Evolutionary conservation across 2,888 invertebrate genomes (phyloP).

Genomic region (Osmoderma eremita): DNA sequence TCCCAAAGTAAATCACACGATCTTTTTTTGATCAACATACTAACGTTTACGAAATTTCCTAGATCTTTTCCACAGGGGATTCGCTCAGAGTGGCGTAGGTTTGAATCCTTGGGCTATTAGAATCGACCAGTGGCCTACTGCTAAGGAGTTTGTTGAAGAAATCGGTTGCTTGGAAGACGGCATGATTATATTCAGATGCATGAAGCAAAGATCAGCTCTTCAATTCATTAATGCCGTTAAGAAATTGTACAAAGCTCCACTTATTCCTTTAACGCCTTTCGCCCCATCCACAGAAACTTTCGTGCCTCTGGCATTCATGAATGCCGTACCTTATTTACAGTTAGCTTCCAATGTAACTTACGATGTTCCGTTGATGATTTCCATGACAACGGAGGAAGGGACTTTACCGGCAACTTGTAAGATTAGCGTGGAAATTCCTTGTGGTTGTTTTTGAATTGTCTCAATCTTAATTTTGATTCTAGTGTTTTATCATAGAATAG

Average conservation of each 20-base stretch:
- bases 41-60: conserved; percentile 58
- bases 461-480: background rate
- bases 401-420: conserved; percentile 73
- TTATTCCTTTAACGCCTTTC: conserved; percentile 73
- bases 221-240: conserved; percentile 66
- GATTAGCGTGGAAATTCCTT: background rate
- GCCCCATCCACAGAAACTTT: conserved; percentile 71
- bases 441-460: background rate
- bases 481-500: conserved; percentile 38
- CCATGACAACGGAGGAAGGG: conserved; percentile 75
- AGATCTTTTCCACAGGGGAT: conserved; percentile 68
- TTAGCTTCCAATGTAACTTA: conserved; percentile 69
- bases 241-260: background rate
- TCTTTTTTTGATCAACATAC: too few species aligned
- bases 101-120: conserved; percentile 67
- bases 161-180: conserved; percentile 70
- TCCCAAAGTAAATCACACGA: conserved; percentile 42
- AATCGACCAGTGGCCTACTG: conserved; percentile 67
- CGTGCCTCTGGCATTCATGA: conserved; percentile 64
- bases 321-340: conserved; percentile 70
- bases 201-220: conserved; percentile 69
- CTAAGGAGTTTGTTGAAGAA: conserved; percentile 67
- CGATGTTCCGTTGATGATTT: conserved; percentile 73
- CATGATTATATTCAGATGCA: conserved; percentile 68
- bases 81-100: conserved; percentile 75